Evolutionary conservation across 2,113 vertebrate genomes (phyloP).

Genomic region (Leptodactylus fuscus): DNA sequence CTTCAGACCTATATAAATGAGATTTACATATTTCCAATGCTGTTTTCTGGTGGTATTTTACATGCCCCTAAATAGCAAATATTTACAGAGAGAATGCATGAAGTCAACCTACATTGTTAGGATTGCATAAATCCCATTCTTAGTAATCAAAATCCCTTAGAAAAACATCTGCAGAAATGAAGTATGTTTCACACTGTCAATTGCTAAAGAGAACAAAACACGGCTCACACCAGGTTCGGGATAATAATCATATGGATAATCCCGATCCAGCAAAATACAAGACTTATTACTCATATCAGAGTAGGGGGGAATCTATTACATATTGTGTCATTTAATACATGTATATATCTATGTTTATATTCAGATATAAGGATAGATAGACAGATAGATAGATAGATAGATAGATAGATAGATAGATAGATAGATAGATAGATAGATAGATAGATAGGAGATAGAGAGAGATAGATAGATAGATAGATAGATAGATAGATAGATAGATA

Average conservation of each 20-base stretch:
- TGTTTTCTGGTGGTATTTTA: conserved; percentile 53
- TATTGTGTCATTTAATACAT: too few species aligned
- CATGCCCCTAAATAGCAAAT: conserved; percentile 54
- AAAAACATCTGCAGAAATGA: conserved; percentile 50
- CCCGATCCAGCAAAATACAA: neutral
- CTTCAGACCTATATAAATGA: conserved; percentile 58
- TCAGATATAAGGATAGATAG: too few species aligned
- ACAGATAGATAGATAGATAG: neutral
- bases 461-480: too few species aligned
- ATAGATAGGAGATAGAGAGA: too few species aligned
- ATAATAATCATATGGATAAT: conserved; percentile 4
- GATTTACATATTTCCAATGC: conserved; percentile 56
- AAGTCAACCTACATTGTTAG: conserved; percentile 52
- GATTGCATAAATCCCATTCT: conserved; percentile 46
- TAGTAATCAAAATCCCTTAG: conserved; percentile 54
- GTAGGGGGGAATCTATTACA: too few species aligned
- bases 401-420: neutral
- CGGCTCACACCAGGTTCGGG: neutral
- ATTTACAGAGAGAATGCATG: conserved; percentile 41
- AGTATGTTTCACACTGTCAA: conserved; percentile 30
- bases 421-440: neutral
- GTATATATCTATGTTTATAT: too few species aligned
- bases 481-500: too few species aligned
- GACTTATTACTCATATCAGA: neutral
- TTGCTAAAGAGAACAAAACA: conserved; percentile 45